Percentiles rank a stretch among this genome's conserved stretches.
Evolutionary conservation across 53 echinoderm and acorn worm species (phyloP).

Genomic region (Stichopus horrens): DNA sequence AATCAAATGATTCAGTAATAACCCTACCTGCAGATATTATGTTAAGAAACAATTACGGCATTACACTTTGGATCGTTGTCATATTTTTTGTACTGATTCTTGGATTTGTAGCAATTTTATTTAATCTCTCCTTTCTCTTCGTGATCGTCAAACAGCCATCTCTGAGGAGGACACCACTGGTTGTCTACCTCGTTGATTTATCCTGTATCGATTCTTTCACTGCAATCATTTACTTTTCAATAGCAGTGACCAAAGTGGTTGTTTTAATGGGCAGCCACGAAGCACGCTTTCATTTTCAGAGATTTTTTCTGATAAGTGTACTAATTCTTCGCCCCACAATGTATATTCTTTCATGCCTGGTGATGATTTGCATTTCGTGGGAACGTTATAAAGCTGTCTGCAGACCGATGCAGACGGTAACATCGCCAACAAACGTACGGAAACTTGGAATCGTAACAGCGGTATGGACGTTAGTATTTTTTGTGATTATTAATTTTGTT

Average conservation of each 20-base stretch:
- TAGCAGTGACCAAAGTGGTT: neutral
- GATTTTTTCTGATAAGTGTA: neutral
- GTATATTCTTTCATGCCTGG: neutral
- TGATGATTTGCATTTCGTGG: neutral
- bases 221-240: neutral
- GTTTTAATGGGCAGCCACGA: neutral
- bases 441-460: neutral
- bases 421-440: neutral
- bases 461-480: neutral
- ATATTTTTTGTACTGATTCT: neutral
- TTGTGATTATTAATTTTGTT: neutral
- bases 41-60: too few species aligned
- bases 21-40: too few species aligned
- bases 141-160: neutral
- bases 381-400: neutral
- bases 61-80: neutral
- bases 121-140: neutral
- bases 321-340: neutral
- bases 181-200: neutral
- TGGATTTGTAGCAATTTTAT: neutral
- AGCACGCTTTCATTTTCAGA: neutral
- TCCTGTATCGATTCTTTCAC: neutral
- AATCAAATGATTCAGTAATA: too few species aligned
- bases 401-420: neutral
- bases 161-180: neutral